Conservation (phyloP, 2,113 vertebrate genomes). For the Prolemur simus region DNA sequence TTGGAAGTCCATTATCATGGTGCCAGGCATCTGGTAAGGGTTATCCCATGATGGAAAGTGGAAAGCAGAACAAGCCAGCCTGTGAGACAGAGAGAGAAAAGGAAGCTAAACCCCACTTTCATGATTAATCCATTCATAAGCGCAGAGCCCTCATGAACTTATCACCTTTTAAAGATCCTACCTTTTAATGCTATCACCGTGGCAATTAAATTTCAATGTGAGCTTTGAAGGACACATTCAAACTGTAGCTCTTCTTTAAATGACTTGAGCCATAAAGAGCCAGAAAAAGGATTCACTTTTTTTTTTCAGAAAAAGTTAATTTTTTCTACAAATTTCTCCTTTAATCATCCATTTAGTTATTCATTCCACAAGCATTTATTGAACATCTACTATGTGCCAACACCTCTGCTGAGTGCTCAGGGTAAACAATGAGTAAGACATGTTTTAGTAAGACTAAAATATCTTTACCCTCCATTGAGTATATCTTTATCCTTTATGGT, state of each 20-base stretch:
- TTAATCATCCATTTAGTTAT: background rate
- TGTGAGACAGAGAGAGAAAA: background rate
- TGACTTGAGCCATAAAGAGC: background rate
- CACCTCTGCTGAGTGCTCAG: background rate
- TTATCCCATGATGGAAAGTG: background rate
- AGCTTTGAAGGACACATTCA: background rate
- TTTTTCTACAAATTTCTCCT: background rate
- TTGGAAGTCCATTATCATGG: background rate
- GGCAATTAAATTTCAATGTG: background rate
- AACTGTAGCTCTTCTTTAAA: background rate
- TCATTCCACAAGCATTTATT: background rate
- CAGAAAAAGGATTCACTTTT: background rate
- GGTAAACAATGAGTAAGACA: background rate
- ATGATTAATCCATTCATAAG: background rate
- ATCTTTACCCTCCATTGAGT: background rate
- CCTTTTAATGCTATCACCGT: background rate
- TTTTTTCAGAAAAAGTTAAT: background rate
- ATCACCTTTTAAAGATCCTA: background rate
- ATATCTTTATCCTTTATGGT: background rate
- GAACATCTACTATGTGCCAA: background rate
- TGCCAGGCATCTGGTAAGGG: background rate
- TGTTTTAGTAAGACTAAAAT: background rate
- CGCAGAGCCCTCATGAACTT: background rate
- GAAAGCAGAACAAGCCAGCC: background rate
- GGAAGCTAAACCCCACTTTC: background rate